Evolutionary conservation across 1,140 invertebrate genomes (phyloP).

Genomic region (Drosophila nannoptera): DNA sequence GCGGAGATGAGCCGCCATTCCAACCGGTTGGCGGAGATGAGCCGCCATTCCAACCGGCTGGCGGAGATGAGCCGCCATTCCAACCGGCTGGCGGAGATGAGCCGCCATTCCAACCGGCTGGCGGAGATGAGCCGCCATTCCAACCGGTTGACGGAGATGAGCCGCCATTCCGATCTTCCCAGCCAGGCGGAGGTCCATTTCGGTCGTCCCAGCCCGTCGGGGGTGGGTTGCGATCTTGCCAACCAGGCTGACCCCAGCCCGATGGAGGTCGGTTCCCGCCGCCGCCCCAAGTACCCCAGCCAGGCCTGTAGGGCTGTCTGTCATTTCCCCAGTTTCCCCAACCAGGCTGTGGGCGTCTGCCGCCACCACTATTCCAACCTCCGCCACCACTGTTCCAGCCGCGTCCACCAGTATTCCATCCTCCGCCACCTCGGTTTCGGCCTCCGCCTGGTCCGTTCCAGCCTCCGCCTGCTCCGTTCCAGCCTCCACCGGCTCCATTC

Average conservation of each 20-base stretch:
- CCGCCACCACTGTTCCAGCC: no score
- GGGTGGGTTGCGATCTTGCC: neutral
- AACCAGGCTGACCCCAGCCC: slow-evolving; percentile 1
- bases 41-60: no score
- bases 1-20: no score
- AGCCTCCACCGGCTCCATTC: neutral
- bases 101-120: no score
- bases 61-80: no score
- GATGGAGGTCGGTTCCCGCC: neutral
- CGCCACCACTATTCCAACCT: neutral
- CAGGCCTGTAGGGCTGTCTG: slow-evolving; percentile 11
- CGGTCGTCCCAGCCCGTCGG: slow-evolving; percentile 5
- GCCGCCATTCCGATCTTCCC: slow-evolving; percentile 24
- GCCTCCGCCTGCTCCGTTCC: neutral
- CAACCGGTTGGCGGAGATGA: slow-evolving; percentile 7
- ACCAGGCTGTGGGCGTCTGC: neutral
- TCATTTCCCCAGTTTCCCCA: slow-evolving; percentile 18
- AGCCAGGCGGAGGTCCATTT: slow-evolving; percentile 7
- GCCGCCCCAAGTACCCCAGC: neutral
- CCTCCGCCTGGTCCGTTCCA: no score
- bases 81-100: no score
- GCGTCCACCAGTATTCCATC: neutral
- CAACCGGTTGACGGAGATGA: slow-evolving; percentile 17
- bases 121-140: no score
- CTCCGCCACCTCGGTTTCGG: no score